Conservation (phyloP, 2,888 invertebrate species). For the Helicoverpa assulta region DNA sequence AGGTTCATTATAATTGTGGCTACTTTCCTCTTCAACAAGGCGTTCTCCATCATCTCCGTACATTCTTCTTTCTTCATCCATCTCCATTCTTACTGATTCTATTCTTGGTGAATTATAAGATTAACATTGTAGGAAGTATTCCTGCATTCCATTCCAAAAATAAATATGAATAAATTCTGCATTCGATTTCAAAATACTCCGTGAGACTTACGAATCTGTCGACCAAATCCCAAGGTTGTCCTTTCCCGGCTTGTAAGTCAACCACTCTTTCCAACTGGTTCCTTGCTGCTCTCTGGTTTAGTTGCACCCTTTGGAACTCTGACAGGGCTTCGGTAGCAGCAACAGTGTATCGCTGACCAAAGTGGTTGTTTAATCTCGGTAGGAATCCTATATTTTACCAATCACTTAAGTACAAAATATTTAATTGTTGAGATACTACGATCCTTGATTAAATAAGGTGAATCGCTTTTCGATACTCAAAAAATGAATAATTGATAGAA, state of each 20-base stretch:
- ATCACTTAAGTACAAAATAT: conserved; percentile 10
- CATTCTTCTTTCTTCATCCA: conserved; percentile 66
- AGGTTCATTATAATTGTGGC: conserved; percentile 1
- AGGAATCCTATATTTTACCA: conserved; percentile 89
- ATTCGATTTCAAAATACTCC: conserved; percentile 16
- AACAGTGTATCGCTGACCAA: conserved; percentile 93
- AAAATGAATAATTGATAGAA: background rate
- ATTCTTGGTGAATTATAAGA: conserved; percentile 18
- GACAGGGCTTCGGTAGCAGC: conserved; percentile 93
- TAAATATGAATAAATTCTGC: conserved; percentile 5
- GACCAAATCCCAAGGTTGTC: conserved; percentile 90
- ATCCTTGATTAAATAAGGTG: background rate
- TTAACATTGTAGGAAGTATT: background rate
- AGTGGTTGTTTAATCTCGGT: conserved; percentile 92
- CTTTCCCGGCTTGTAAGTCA: conserved; percentile 91
- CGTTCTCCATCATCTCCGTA: conserved; percentile 18
- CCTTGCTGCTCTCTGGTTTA: conserved; percentile 89
- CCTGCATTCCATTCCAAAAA: conserved; percentile 3
- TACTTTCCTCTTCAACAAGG: background rate
- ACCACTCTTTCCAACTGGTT: conserved; percentile 91
- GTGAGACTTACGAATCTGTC: conserved; percentile 90
- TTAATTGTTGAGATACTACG: background rate
- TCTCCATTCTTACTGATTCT: conserved; percentile 61
- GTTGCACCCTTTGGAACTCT: conserved; percentile 92
- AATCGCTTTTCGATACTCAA: background rate